These are phyloP conservation scores for Darevskia nairensis DNA, from an alignment of 2,797 vertebrate species.

Conservation along the genomic window DNA sequence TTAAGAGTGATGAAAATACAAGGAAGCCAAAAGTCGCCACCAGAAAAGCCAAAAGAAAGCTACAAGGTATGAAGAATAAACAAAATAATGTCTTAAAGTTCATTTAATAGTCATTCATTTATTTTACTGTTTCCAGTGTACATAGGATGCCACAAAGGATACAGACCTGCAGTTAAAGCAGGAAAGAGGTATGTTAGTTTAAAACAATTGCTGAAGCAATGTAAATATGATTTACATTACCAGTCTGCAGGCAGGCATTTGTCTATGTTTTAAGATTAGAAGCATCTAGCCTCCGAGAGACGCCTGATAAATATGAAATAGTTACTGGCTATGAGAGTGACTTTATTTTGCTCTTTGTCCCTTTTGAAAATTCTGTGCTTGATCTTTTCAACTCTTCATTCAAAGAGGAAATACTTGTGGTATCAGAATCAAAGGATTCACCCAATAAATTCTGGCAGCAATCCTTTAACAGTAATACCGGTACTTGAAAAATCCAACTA, in stretches of 20 bases:
- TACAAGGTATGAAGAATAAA: not conserved
- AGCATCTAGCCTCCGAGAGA: not conserved
- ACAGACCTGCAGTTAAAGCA: not conserved
- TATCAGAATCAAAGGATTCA: conserved; percentile 18
- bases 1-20: not conserved
- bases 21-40: not conserved
- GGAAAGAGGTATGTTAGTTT: no score
- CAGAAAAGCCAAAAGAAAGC: not conserved
- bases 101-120: not conserved
- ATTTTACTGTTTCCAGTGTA: not conserved
- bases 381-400: not conserved
- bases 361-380: conserved; percentile 18
- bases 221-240: not conserved
- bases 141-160: not conserved
- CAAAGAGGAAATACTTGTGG: conserved; percentile 37
- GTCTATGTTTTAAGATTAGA: not conserved
- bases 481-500: not conserved
- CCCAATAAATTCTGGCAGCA: not conserved
- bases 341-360: not conserved
- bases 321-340: not conserved
- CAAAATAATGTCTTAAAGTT: not conserved
- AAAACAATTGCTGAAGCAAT: not conserved
- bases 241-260: not conserved
- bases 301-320: not conserved
- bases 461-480: not conserved